Evolutionary conservation across 1,140 invertebrate genomes (phyloP).

Genomic region (Nasonia giraulti): DNA sequence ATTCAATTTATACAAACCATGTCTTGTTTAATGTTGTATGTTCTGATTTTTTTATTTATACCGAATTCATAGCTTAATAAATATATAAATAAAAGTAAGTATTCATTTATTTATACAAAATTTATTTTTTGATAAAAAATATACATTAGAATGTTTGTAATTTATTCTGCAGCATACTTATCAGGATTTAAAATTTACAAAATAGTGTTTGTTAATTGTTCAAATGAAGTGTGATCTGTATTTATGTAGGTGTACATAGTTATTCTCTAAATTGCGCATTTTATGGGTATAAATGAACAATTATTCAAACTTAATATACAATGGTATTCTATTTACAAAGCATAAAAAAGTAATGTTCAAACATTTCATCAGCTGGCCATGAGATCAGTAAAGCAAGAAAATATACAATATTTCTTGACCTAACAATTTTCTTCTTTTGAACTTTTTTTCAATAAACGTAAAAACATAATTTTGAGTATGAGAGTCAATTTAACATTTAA

Average conservation of each 20-base stretch:
- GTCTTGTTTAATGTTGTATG: neutral
- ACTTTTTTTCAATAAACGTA: neutral
- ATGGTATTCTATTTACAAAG: slow-evolving; percentile 30
- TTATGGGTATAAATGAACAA: neutral
- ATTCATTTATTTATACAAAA: neutral
- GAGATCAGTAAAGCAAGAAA: slow-evolving; percentile 23
- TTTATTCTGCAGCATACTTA: neutral
- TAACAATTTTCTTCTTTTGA: neutral
- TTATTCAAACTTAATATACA: neutral
- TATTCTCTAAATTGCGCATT: slow-evolving; percentile 3
- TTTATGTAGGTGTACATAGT: neutral
- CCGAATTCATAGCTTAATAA: neutral
- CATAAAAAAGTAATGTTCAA: neutral
- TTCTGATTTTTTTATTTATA: neutral
- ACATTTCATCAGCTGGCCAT: slow-evolving; percentile 17
- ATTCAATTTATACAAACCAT: neutral
- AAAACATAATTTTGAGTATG: neutral
- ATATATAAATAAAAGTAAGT: neutral
- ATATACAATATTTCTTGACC: slow-evolving; percentile 13
- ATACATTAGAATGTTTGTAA: slow-evolving; percentile 19
- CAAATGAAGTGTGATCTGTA: neutral
- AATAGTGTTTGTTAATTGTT: neutral
- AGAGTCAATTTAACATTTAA: neutral
- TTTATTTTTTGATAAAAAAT: slow-evolving; percentile 26
- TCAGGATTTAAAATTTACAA: slow-evolving; percentile 6